Evolutionary conservation across 2,797 vertebrate species (phyloP).

Genomic region (Trachops cirrhosus): DNA sequence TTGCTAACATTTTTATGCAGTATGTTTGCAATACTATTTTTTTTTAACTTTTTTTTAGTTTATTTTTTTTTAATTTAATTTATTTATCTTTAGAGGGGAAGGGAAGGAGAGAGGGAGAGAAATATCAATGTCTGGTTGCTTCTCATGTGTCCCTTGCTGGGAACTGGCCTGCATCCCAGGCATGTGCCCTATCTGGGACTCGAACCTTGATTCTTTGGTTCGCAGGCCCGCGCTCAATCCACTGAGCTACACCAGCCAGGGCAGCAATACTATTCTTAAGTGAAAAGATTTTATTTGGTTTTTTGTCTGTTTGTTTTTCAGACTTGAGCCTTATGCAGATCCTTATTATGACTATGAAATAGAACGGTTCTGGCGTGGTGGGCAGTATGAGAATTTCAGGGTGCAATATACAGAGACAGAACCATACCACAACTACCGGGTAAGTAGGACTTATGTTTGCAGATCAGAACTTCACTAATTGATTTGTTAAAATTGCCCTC

Average conservation of each 20-base stretch:
- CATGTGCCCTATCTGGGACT: no score
- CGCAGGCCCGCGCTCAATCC: no score
- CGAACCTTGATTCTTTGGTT: no score
- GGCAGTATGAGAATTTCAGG: slow-evolving; percentile 98
- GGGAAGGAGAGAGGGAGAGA: no score
- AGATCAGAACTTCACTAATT: fast-evolving
- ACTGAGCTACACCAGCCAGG: no score
- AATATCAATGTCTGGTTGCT: no score
- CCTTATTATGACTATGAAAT: slow-evolving; percentile 98
- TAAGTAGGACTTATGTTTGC: slow-evolving; percentile 82
- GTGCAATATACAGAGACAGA: slow-evolving; percentile 97
- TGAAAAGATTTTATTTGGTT: neutral
- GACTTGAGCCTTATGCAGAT: slow-evolving; percentile 92
- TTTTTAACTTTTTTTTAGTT: no score
- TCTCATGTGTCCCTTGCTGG: no score
- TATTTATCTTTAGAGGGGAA: no score
- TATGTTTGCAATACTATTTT: neutral
- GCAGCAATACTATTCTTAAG: neutral
- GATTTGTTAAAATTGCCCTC: neutral
- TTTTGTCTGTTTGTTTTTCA: slow-evolving; percentile 75
- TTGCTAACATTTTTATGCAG: neutral
- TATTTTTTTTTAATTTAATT: no score
- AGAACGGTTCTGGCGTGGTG: slow-evolving; percentile 96
- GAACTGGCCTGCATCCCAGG: no score
- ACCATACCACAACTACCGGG: slow-evolving; percentile 92